Evolutionary conservation across 1,140 invertebrate genomes (phyloP).

Genomic region (Drosophila truncata): DNA sequence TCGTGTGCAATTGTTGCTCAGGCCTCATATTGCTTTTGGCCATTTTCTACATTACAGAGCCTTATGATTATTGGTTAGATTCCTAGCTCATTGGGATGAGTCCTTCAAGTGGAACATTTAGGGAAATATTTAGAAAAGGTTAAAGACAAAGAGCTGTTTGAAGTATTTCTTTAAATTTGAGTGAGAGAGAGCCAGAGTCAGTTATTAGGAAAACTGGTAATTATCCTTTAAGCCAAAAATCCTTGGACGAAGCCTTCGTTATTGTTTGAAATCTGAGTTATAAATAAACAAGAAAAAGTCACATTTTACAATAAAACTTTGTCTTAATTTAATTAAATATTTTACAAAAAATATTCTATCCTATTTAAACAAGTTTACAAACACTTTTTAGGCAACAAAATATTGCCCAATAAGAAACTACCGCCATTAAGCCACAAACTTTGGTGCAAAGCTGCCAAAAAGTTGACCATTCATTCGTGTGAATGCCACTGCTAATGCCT

Average conservation of each 20-base stretch:
- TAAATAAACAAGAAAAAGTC: not conserved
- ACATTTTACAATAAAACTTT: not conserved
- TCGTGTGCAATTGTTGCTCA: conserved; percentile 31
- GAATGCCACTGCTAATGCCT: conserved; percentile 27
- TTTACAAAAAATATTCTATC: not conserved
- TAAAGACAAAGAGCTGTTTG: no score
- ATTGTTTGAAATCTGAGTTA: not conserved
- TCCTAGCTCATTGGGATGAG: not conserved
- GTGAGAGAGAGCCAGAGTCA: not conserved
- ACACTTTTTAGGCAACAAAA: not conserved
- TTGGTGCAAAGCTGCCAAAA: conserved; percentile 35
- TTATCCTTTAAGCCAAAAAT: not conserved
- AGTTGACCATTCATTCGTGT: conserved; percentile 56
- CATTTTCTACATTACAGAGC: conserved; percentile 15
- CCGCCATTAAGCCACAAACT: not conserved
- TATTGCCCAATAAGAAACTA: conserved; percentile 11
- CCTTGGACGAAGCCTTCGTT: not conserved
- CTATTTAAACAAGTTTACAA: not conserved
- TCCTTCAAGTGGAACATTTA: not conserved
- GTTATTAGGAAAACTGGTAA: not conserved
- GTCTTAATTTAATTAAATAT: not conserved
- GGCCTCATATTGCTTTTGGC: conserved; percentile 13
- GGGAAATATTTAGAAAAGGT: not conserved
- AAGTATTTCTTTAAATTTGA: not conserved
- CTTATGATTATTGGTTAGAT: not conserved